Conservation (phyloP, 2,888 invertebrate species). For the Tortrix viridana region DNA sequence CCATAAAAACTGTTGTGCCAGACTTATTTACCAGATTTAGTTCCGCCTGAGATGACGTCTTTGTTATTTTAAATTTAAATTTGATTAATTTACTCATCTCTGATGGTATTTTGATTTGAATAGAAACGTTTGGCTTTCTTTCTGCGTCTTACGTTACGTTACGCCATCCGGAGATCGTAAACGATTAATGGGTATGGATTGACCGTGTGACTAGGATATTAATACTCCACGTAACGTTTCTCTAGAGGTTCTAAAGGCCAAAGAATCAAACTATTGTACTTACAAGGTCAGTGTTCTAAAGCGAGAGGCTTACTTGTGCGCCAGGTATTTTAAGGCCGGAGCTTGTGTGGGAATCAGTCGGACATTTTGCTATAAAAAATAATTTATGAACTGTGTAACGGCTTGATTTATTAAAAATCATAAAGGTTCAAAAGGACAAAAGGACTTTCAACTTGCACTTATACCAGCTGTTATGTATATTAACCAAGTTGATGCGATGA, state of each 20-base stretch:
- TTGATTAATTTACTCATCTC: slow-evolving; percentile 19
- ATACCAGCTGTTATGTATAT: too few relatives aligned
- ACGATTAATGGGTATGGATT: slow-evolving; percentile 40
- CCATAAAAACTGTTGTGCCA: neutral
- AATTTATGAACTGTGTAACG: neutral
- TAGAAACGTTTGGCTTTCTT: slow-evolving; percentile 30
- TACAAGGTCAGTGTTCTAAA: slow-evolving; percentile 74
- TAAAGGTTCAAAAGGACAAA: neutral
- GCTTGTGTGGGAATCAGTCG: slow-evolving; percentile 53
- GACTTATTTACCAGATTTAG: neutral
- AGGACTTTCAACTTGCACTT: too few relatives aligned
- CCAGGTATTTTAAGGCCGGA: slow-evolving; percentile 63
- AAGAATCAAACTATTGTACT: slow-evolving; percentile 62
- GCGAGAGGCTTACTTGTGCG: slow-evolving; percentile 53
- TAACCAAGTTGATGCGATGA: too few relatives aligned
- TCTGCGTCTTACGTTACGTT: slow-evolving; percentile 27
- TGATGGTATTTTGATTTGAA: slow-evolving; percentile 31
- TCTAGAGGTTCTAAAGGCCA: slow-evolving; percentile 51
- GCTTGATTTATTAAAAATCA: neutral
- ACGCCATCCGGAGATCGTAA: slow-evolving; percentile 13
- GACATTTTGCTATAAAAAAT: slow-evolving; percentile 27
- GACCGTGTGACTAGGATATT: slow-evolving; percentile 48
- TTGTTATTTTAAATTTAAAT: slow-evolving; percentile 21
- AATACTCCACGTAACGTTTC: slow-evolving; percentile 40
- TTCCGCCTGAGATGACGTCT: slow-evolving; percentile 1